phyloP scores from a whole-genome alignment of 2,113 vertebrate species.

The Caracal caracal region DNA sequence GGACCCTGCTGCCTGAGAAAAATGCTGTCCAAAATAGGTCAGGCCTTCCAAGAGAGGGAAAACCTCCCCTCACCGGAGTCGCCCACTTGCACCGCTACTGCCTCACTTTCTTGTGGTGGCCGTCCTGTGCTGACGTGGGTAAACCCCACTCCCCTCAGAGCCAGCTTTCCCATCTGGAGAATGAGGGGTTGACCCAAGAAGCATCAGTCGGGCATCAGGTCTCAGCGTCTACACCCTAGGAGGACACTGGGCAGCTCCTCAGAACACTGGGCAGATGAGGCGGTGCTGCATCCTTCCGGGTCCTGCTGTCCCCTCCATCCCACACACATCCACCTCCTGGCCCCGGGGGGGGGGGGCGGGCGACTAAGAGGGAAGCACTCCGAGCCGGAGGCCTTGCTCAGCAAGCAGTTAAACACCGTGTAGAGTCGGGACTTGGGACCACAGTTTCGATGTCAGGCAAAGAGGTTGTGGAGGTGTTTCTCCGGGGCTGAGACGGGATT shows the following conservation, averaged over 20 bases:
- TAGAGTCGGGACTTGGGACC: not conserved
- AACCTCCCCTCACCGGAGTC: rapidly evolving
- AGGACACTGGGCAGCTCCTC: not conserved
- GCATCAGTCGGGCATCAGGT: not conserved
- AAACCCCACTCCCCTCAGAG: not conserved
- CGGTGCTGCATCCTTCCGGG: not conserved
- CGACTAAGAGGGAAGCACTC: not conserved
- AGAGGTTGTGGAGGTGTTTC: not conserved
- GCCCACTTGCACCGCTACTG: not conserved
- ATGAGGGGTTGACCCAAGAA: too few species aligned
- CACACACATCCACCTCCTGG: not conserved
- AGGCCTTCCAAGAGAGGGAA: conserved; percentile 36
- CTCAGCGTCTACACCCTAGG: not conserved
- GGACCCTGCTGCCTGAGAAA: not conserved
- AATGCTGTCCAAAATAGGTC: not conserved
- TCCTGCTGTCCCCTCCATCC: not conserved
- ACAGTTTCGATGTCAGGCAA: too few species aligned
- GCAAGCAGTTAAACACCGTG: not conserved
- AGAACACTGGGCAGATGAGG: not conserved
- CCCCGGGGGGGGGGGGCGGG: not conserved
- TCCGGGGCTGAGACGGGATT: not conserved
- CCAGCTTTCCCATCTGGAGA: not conserved
- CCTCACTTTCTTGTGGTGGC: rapidly evolving
- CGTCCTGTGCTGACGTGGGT: not conserved
- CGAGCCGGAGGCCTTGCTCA: too few species aligned